Base-by-base conservation (phyloP, 2,113 vertebrate species). In the Ardeotis arabs region DNA sequence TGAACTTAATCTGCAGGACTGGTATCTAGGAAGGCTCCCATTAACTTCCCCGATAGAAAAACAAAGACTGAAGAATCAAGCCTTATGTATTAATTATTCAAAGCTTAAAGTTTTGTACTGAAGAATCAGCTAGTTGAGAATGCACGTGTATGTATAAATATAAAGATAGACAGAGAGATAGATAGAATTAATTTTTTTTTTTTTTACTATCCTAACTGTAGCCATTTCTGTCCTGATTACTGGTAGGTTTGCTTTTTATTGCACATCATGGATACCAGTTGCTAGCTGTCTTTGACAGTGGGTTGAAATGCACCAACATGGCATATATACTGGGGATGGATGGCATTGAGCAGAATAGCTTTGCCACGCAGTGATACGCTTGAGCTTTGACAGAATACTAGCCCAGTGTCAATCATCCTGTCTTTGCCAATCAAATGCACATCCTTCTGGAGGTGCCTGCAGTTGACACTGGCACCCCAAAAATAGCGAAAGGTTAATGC, bases 381-480 rank as follows among this genome's bases (percentile, higher is more conserved):
- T 55, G 81, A 95, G 96, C 77, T 92, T 31, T 97, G 96, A 97
- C 96, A 97, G 94, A 78, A 84, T 47, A 62, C 91, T 66, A 53
- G 76, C 69, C 92, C 4, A 0, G 9, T 91, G 96, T 92, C 96
- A 93, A 22, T 97, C 94, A 95, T 73, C 41, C 96, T 97, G 96
- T 97, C 96, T 92, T 97, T 95, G 96, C 95, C 96, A 91, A 97
- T 97, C 95, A 97, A 96, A 95, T 52, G 87, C 89, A 89, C 96
- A 95, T 97, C 94, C 86, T 92, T 96, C 84, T 82, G 80, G 89
- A 89, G 89, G 84, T 4, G 62, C 83, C 86, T 95, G 84, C 87
- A 47, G 81, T 93, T 93, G 90, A 95, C 91, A 93, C 74, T 76
- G 77, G 96, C 84, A 95, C 95, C 94, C 96, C 92, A 95, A 95